Percentiles rank a stretch among this genome's conserved stretches.
Evolutionary conservation across 2,888 invertebrate genomes (phyloP).

Genomic region (Merodon equestris): DNA sequence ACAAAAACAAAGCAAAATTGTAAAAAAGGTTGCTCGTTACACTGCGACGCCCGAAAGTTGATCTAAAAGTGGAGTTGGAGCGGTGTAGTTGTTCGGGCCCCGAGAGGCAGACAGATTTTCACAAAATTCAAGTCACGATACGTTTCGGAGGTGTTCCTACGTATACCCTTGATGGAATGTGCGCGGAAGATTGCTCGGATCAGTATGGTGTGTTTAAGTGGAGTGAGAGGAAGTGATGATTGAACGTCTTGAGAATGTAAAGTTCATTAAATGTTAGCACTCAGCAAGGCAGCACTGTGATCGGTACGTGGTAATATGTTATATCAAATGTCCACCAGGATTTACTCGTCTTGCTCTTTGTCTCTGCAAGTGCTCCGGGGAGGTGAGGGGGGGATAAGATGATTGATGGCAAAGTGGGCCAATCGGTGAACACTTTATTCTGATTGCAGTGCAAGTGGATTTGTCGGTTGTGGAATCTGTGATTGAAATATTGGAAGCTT

Average conservation of each 20-base stretch:
- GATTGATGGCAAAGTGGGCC: slow-evolving; percentile 53
- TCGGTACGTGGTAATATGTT: slow-evolving; percentile 51
- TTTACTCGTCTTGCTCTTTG: slow-evolving; percentile 4
- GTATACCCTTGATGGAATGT: slow-evolving; percentile 44
- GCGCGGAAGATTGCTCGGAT: slow-evolving; percentile 21
- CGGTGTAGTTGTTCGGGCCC: no score
- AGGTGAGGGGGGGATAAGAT: slow-evolving; percentile 33
- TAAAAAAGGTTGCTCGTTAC: slow-evolving; percentile 44
- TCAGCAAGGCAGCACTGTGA: slow-evolving; percentile 37
- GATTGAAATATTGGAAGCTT: slow-evolving; percentile 34
- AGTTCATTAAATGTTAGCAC: slow-evolving; percentile 56
- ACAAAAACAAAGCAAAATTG: no score
- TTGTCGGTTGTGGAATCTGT: slow-evolving; percentile 23
- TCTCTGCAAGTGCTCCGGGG: slow-evolving; percentile 18
- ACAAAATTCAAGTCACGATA: slow-evolving; percentile 62
- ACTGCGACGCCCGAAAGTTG: slow-evolving; percentile 47
- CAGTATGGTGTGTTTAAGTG: background rate
- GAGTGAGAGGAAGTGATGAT: slow-evolving; percentile 26
- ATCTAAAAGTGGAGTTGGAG: slow-evolving; percentile 19
- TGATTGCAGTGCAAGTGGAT: slow-evolving; percentile 23
- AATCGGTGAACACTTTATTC: slow-evolving; percentile 29
- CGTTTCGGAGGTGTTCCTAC: slow-evolving; percentile 56
- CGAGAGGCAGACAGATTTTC: slow-evolving; percentile 14
- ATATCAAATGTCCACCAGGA: slow-evolving; percentile 52
- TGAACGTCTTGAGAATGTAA: slow-evolving; percentile 37